Evolutionary conservation across 2,888 invertebrate species (phyloP).

Genomic region (Abrostola tripartita): DNA sequence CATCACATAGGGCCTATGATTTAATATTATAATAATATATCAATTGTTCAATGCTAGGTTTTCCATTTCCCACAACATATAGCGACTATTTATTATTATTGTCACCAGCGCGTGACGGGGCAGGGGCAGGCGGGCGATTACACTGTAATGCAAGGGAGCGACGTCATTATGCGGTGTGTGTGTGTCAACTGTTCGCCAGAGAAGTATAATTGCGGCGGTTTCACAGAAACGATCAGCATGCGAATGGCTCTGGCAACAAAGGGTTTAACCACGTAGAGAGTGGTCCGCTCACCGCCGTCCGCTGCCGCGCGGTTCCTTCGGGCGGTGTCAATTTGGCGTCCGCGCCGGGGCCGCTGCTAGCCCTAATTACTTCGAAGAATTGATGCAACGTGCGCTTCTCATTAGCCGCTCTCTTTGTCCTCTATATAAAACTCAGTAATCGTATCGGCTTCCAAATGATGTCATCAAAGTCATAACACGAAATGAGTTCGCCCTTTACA

Average conservation of each 20-base stretch:
- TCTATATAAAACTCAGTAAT: conserved; percentile 45
- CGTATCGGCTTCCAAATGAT: conserved; percentile 45
- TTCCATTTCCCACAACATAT: conserved; percentile 74
- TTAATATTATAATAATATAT: conserved; percentile 42
- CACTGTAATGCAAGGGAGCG: conserved; percentile 67
- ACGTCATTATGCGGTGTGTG: conserved; percentile 64
- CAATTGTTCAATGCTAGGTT: conserved; percentile 52
- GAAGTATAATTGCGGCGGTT: conserved; percentile 73
- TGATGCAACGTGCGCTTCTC: conserved; percentile 56
- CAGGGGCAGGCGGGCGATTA: conserved; percentile 70
- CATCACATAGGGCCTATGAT: conserved; percentile 12
- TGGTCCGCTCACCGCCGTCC: conserved; percentile 25
- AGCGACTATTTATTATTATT: conserved; percentile 68
- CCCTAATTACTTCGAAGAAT: conserved; percentile 72
- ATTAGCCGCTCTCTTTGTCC: conserved; percentile 61
- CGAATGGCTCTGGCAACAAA: conserved; percentile 55
- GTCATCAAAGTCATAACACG: conserved; percentile 42
- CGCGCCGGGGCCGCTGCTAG: conserved; percentile 56
- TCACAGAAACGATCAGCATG: conserved; percentile 71
- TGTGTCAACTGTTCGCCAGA: conserved; percentile 74
- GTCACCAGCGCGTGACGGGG: conserved; percentile 79
- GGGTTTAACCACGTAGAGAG: conserved; percentile 52
- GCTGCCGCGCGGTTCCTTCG: conserved; percentile 48
- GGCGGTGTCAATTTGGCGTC: conserved; percentile 66
- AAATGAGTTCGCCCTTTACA: conserved; percentile 41